These are phyloP conservation scores for Hirudo medicinalis DNA, from an alignment of 1,140 invertebrate genomes.

Conservation along the genomic window DNA sequence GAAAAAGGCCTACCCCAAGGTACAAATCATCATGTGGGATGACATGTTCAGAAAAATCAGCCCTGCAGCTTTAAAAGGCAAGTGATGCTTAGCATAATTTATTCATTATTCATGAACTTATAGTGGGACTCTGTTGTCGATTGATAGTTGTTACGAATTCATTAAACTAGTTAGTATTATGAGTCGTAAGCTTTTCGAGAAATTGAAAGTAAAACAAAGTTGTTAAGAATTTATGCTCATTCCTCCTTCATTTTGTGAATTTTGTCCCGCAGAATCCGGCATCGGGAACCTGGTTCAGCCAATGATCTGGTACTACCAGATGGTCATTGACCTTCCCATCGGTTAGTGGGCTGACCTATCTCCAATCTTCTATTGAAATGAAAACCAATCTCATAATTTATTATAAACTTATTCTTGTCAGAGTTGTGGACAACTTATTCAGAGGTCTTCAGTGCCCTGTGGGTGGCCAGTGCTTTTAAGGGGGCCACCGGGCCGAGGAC, in stretches of 20 bases:
- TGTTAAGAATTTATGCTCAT: too few relatives aligned
- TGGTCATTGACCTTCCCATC: background rate
- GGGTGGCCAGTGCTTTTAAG: conserved; percentile 84
- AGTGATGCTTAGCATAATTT: background rate
- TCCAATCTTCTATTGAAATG: background rate
- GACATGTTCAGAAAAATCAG: conserved; percentile 71
- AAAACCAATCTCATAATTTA: too few relatives aligned
- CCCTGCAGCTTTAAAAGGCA: conserved; percentile 29
- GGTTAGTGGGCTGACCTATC: background rate
- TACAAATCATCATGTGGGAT: conserved; percentile 77
- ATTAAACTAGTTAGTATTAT: too few relatives aligned
- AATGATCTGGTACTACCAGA: conserved; percentile 47
- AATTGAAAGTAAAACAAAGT: too few relatives aligned
- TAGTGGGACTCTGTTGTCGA: too few relatives aligned
- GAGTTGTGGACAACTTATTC: conserved; percentile 57
- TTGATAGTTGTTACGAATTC: too few relatives aligned
- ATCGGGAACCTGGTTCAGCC: conserved; percentile 42
- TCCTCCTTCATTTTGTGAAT: background rate
- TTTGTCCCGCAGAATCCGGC: conserved; percentile 40
- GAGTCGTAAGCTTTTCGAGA: too few relatives aligned
- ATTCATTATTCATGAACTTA: background rate
- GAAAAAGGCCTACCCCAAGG: conserved; percentile 38
- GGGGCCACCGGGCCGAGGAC: conserved; percentile 42
- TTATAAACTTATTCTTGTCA: conserved; percentile 31
- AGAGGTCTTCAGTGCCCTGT: conserved; percentile 67